Evolutionary conservation across 2,113 vertebrate species (phyloP), one percentile per base, ranked within the genome.

Genomic region (Eulemur rufifrons): DNA sequence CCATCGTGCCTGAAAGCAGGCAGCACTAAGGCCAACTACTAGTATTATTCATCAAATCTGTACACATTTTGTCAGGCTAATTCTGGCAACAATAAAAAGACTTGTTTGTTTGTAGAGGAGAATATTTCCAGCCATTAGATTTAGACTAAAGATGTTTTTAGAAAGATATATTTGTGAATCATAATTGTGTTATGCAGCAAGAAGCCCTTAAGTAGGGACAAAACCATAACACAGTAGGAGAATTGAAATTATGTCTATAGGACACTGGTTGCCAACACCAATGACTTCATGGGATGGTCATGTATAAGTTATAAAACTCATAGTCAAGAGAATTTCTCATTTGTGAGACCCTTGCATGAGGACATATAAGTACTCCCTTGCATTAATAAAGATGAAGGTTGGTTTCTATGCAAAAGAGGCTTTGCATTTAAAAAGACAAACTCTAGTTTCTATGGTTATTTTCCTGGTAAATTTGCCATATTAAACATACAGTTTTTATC

Each of bases 51-150:
- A 88, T 83, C 68, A 56, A 59, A 69, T 92, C 84, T 88, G 78
- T 80, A 96, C 77, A 85, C 6, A 56, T 94, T 96, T 92, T 61
- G 39, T 81, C 69, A 89, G 47, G 21, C 66, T 66, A 87, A 93
- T 85, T 76, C 76, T 87, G 84, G 94, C 71, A 89, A 74, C 11
- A 59, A 27, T 82, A 42, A 73, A 78, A 68, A 83, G 47, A 61
- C 12, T 71, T 91, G 59, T 76, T 59, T 91, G 71, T 74, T 89
- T 76, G 47, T 86, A 59, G 63, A 76, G 50, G 25, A 86, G 52
- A 85, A 84, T 84, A 47, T 95, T 93, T 95, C 84, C 39, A 88
- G 69, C 42, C 66, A 42, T 82, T 92, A 95, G 64, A 39, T 63
- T 80, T 17, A 88, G 34, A 74, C 34, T 50, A 39, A 93, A 86